Conservation (phyloP, 35 echinoderm and acorn worm species). For the Lytechinus pictus region DNA sequence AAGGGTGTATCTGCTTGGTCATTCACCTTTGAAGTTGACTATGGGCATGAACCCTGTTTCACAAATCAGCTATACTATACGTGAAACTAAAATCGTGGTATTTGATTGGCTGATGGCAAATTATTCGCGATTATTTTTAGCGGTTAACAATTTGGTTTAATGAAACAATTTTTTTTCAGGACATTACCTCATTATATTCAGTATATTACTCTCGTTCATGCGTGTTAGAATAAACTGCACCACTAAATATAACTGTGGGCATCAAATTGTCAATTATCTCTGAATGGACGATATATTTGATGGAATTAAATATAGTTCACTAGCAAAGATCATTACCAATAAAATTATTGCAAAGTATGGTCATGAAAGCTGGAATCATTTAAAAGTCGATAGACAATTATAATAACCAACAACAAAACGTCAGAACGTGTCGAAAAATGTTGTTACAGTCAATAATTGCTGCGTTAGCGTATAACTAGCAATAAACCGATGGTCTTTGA, state of each 20-base stretch:
- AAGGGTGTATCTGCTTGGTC: conserved; percentile 22
- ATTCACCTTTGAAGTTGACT: not conserved
- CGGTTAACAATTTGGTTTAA: not conserved
- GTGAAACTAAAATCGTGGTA: too few relatives aligned
- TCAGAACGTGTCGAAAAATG: too few relatives aligned
- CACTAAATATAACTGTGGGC: not conserved
- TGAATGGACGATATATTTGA: not conserved
- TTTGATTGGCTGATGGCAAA: too few relatives aligned
- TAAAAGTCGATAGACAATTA: too few relatives aligned
- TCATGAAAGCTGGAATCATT: not conserved
- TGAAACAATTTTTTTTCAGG: not conserved
- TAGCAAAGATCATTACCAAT: not conserved
- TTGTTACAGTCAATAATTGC: too few relatives aligned
- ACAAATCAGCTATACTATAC: too few relatives aligned
- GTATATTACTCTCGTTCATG: not conserved
- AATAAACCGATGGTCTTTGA: too few relatives aligned
- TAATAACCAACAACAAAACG: too few relatives aligned
- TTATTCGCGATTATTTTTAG: too few relatives aligned
- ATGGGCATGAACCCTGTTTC: not conserved
- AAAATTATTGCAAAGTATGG: not conserved
- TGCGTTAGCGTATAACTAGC: too few relatives aligned
- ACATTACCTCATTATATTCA: not conserved
- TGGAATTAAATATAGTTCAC: not conserved
- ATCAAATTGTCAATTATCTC: not conserved
- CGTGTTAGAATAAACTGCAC: not conserved